Evolutionary conservation across 2,888 invertebrate genomes (phyloP).

Genomic region (Orchestes rusci): DNA sequence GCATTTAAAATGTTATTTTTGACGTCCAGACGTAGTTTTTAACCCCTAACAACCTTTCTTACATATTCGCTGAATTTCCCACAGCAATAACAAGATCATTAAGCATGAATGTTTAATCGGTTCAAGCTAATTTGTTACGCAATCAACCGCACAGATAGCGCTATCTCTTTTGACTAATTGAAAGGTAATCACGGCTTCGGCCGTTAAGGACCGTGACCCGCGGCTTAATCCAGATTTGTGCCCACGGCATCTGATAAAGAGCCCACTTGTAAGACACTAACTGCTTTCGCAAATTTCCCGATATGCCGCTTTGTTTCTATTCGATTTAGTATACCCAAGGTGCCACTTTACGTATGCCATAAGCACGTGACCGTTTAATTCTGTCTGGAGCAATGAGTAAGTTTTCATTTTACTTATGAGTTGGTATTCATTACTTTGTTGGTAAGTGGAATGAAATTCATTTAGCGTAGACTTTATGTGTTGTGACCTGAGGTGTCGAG

Average conservation of each 20-base stretch:
- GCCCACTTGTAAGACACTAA: constrained; percentile 33
- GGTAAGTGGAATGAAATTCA: too few relatives aligned
- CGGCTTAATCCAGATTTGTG: constrained; percentile 40
- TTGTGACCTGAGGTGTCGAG: too few relatives aligned
- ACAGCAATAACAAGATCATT: constrained; percentile 16
- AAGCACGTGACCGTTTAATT: constrained; percentile 31
- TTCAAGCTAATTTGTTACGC: constrained; percentile 39
- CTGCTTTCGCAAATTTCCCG: constrained; percentile 34
- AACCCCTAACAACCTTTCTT: too few relatives aligned
- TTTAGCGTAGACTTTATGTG: too few relatives aligned
- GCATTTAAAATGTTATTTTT: too few relatives aligned
- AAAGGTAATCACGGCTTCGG: constrained; percentile 45
- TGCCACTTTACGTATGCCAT: constrained; percentile 28
- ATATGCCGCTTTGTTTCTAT: constrained; percentile 34
- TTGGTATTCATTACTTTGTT: too few relatives aligned
- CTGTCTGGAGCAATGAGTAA: constrained; percentile 6
- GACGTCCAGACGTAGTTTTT: too few relatives aligned
- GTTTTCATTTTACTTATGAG: constrained; percentile 6
- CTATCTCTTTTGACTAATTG: constrained; percentile 42
- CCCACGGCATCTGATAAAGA: constrained; percentile 41
- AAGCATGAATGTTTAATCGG: constrained; percentile 15
- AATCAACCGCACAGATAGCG: constrained; percentile 36
- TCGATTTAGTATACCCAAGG: constrained; percentile 35
- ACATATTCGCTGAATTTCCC: too few relatives aligned
- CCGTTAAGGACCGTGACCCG: constrained; percentile 40